Base-by-base conservation (phyloP, 1,140 invertebrate species). In the Tribolium madens region DNA sequence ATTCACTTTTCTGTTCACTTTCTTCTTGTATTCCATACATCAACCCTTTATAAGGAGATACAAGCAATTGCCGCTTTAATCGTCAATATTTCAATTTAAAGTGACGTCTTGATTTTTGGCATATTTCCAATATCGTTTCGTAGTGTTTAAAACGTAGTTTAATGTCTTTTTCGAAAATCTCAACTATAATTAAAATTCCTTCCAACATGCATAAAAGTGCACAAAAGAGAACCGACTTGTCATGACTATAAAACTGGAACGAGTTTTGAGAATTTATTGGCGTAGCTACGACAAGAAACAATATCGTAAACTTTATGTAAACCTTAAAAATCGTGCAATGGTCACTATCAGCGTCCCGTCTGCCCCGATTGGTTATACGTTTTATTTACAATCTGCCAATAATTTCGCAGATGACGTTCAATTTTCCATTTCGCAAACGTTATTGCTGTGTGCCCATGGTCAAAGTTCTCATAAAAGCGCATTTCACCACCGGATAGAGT, bases 211-310 rank as follows among this genome's bases (percentile, higher is more conserved):
- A 64, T 64, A 64, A 64, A 64, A 64, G 21, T 64, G 57, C 57
- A 64, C 57, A 64, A 64, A 64, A 64, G 57, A 15, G 57, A 64
- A 64, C 57, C 57, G 57, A 64, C 57, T 64, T 64, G 57, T 64
- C 57, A 64, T 26, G 57, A 64, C 57, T 64, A 64, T 64, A 64
- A 64, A 64, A 64, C n/a, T 64, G 57, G 57, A 64, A 64, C 57
- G 57, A 64, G 57, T 64, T 64, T 64, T 64, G 57, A 64, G 57
- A 64, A 64, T 64, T 64, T 64, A 64, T 64, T 64, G 57, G 57
- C 57, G 57, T 64, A 64, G 18, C 57, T 64, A 64, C 57, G 57
- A 64, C 57, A 33, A 64, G 57, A 33, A 64, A 64, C 57, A 64
- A 64, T 64, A 64, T 64, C 57, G 57, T 64, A 64, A 64, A 64